phyloP scores from a whole-genome alignment of 2,888 invertebrate genomes.

The Xestia rhomboidea region DNA sequence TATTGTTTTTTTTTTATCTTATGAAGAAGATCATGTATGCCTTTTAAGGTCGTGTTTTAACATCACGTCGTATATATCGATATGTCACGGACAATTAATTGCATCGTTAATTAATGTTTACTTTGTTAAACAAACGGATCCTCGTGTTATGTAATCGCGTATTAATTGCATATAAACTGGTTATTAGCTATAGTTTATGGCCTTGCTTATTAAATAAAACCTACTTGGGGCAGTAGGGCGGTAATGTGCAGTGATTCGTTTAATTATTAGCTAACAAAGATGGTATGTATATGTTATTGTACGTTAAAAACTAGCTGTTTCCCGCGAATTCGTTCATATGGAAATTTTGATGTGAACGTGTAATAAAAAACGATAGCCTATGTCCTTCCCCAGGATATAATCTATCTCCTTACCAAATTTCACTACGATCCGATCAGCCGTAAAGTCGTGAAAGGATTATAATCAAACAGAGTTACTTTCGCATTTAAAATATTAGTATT shows the following conservation, averaged over 20 bases:
- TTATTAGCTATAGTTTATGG: slow-evolving; percentile 32
- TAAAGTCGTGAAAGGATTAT: no score
- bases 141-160: slow-evolving; percentile 32
- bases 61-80: slow-evolving; percentile 39
- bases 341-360: no score
- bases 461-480: no score
- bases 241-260: slow-evolving; percentile 33
- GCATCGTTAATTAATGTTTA: slow-evolving; percentile 60
- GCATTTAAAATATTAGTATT: no score
- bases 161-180: slow-evolving; percentile 41
- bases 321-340: no score
- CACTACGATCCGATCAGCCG: no score
- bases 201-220: slow-evolving; percentile 25
- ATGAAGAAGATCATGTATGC: slow-evolving; percentile 16
- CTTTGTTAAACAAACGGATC: slow-evolving; percentile 38
- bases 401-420: no score
- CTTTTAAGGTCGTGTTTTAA: slow-evolving; percentile 27
- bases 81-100: slow-evolving; percentile 64
- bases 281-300: slow-evolving; percentile 15
- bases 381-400: no score
- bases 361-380: no score
- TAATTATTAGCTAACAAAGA: slow-evolving; percentile 16
- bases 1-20: neutral
- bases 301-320: no score
- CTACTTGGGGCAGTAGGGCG: slow-evolving; percentile 17